Base-by-base conservation (phyloP, 2,888 invertebrate species). In the Lycaena phlaeas region DNA sequence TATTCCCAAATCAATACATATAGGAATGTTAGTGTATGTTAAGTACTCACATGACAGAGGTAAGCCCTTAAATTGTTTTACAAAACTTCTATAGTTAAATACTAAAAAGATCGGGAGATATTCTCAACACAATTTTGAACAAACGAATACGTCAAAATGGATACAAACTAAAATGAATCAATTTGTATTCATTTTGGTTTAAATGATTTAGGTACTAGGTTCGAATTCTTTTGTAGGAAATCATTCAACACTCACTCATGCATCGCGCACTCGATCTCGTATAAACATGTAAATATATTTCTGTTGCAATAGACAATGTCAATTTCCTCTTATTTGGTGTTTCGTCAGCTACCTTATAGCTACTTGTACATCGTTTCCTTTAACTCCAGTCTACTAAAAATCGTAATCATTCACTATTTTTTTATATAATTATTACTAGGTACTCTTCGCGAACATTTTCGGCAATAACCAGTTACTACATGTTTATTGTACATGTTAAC, bases 81-180 rank as follows among this genome's bases (percentile, higher is more conserved):
- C 58, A 62, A 61, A 61, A 62, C 54, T 51, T 57, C 54, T 61
- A 57, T 57, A 53, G 52, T 59, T 60, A 63, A 54, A 57, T 51
- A 50, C 55, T 54, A 59, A 66, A 61, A 55, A 58, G 58, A 54
- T 64, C 56, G 58, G n/a, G 30, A 63, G 62, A 76, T 76, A 79
- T 79, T 77, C 60, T 65, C 61, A 79, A 77, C 76, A 75, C 75
- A 51, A 56, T 57, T 53, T 51, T 51, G 50, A 59, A 64, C 36
- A 45, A 41, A 44, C 25, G 18, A 31, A 30, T 25, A 17, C 11
- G 28, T 50, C 73, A 78, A 78, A 77, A 66, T 69, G 68, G 67
- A 69, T 66, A 52, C 69, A 76, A 54, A 52, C 60, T 54, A 52
- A 53, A n/a, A n/a, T n/a, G n/a, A n/a, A 9, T 15, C 5, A 26